A percentile compares a stretch with the other conserved stretches of the same genome.
Evolutionary conservation across 1,140 invertebrate species (phyloP).

Genomic region (Drosophila malerkotliana): DNA sequence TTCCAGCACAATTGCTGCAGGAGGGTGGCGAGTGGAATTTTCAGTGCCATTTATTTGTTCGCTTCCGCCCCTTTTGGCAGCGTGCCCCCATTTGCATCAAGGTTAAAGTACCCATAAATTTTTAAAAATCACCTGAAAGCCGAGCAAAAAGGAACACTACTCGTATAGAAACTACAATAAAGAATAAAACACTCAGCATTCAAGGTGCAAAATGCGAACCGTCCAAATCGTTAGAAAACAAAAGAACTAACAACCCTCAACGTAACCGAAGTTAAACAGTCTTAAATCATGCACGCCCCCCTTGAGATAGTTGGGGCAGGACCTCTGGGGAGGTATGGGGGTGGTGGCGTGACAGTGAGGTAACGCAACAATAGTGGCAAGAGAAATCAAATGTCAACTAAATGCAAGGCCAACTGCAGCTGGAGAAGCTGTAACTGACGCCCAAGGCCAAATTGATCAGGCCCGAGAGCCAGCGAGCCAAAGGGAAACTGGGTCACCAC

Average conservation of each 20-base stretch:
- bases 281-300: slow-evolving; percentile 55
- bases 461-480: slow-evolving; percentile 39
- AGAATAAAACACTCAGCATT: slow-evolving; percentile 34
- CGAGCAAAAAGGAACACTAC: neutral
- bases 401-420: slow-evolving; percentile 59
- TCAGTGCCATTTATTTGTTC: slow-evolving; percentile 8
- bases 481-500: slow-evolving; percentile 52
- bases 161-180: slow-evolving; percentile 4
- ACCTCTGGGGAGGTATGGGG: neutral
- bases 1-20: neutral
- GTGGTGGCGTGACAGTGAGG: neutral
- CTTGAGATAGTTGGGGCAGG: slow-evolving; percentile 9
- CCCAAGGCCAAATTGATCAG: slow-evolving; percentile 63
- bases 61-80: slow-evolving; percentile 11
- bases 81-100: slow-evolving; percentile 33
- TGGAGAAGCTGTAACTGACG: slow-evolving; percentile 47
- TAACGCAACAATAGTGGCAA: slow-evolving; percentile 25
- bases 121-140: slow-evolving; percentile 47
- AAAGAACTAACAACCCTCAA: slow-evolving; percentile 8
- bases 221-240: slow-evolving; percentile 39
- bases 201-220: slow-evolving; percentile 48
- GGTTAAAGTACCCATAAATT: slow-evolving; percentile 55
- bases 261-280: slow-evolving; percentile 53
- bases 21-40: neutral
- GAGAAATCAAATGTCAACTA: slow-evolving; percentile 61